Conservation (phyloP, 2,888 invertebrate species). For the Nebria salina region DNA sequence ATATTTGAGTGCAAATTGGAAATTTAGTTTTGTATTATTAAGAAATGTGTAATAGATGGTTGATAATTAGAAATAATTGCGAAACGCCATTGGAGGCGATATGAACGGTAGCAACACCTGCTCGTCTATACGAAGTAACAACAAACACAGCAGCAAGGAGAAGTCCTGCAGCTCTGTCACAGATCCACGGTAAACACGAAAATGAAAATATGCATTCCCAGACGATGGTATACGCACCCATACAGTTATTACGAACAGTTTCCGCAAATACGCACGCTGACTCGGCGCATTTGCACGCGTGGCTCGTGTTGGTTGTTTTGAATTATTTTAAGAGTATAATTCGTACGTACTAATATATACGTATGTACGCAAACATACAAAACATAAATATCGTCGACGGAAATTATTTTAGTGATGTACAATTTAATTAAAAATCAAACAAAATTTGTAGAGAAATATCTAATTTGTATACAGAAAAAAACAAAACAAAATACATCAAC, state of each 20-base stretch:
- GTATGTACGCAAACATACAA: not conserved
- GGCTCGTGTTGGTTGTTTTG: not conserved
- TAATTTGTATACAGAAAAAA: conserved; percentile 29
- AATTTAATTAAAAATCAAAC: no score
- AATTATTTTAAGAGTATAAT: conserved; percentile 5
- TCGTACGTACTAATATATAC: not conserved
- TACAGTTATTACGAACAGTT: not conserved
- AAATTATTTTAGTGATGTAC: not conserved
- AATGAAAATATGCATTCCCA: conserved; percentile 4
- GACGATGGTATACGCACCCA: conserved; percentile 2
- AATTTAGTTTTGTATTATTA: no score
- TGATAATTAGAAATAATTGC: no score
- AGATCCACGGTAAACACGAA: no score
- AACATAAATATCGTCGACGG: not conserved
- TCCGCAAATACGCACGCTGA: conserved; percentile 11
- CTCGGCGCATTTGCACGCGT: not conserved
- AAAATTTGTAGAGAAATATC: no score
- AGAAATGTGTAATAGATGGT: no score
- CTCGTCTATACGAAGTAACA: no score
- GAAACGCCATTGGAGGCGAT: no score
- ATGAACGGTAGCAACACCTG: no score
- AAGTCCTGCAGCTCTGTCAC: no score
- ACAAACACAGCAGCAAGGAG: no score
- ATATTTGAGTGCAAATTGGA: no score
- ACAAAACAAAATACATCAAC: conserved; percentile 4